Base-by-base conservation (phyloP, 1,140 invertebrate species). In the Anoplophora glabripennis region DNA sequence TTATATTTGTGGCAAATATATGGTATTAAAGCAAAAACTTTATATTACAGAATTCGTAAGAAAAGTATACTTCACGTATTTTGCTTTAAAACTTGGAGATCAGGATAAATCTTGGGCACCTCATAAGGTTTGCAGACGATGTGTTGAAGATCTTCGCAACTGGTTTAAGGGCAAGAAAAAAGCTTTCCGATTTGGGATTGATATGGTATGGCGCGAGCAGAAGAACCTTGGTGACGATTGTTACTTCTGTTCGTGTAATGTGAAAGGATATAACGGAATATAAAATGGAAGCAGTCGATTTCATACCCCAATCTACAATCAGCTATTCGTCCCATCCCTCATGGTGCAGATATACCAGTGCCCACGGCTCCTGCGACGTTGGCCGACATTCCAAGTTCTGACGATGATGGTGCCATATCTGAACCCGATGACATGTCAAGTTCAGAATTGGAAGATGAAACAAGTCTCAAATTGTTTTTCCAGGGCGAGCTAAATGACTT, bases 401-500 rank as follows among this genome's bases (percentile, higher is more conserved):
- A 21, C 15, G 18, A 18, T n/a, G 21, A 14, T 3, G 45, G 34
- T 45, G n/a, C n/a, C n/a, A n/a, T n/a, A n/a, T n/a, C n/a, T n/a
- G n/a, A n/a, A n/a, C n/a, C n/a, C n/a, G n/a, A n/a, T n/a, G n/a
- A n/a, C n/a, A n/a, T n/a, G n/a, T n/a, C 48, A 4, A 57, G 34
- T 36, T 28, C 9, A 36, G 18, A 52, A n/a, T 52, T 33, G 51
- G 34, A 37, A 17, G 37, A 41, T 57, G 56, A 51, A 18, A 14
- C 33, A 1, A 35, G 3, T 21, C 42, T 1, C 1, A 21, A 35
- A 33, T 45, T 8, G 15, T 65, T 70, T 37, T 59, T 45, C 33
- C 63, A 75, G 57, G 33, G 42, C 21, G 67, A 72, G 56, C 61
- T 75, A 37, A 69, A 70, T 67, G 71, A 75, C 60, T 57, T 73